Evolutionary conservation across 2,797 vertebrate species (phyloP).

Genomic region (Helostoma temminkii): DNA sequence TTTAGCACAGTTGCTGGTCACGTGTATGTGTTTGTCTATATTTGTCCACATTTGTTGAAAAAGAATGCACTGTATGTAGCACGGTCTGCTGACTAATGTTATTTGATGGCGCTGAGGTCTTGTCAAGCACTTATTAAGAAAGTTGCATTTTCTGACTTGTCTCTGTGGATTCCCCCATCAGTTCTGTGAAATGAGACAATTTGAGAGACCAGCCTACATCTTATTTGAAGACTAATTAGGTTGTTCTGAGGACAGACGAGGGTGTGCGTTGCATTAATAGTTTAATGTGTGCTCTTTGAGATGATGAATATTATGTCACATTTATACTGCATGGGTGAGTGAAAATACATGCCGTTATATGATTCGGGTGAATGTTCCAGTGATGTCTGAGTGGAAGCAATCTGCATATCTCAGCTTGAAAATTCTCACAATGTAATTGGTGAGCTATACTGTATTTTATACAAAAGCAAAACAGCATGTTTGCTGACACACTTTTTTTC

Average conservation of each 20-base stretch:
- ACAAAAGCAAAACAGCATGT: slow-evolving; percentile 36
- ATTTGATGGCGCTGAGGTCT: slow-evolving; percentile 40
- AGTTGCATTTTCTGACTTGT: slow-evolving; percentile 43
- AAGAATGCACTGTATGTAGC: neutral
- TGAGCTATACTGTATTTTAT: slow-evolving; percentile 26
- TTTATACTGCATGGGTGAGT: slow-evolving; percentile 62
- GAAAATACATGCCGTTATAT: slow-evolving; percentile 50
- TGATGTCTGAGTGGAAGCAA: slow-evolving; percentile 26
- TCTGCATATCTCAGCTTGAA: slow-evolving; percentile 55
- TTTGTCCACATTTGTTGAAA: neutral
- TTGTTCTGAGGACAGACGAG: slow-evolving; percentile 60
- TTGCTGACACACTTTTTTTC: slow-evolving; percentile 60
- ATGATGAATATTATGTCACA: slow-evolving; percentile 63
- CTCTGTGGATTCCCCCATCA: slow-evolving; percentile 47
- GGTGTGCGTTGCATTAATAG: slow-evolving; percentile 60
- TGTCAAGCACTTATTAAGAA: slow-evolving; percentile 53
- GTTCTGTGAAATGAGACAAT: slow-evolving; percentile 74
- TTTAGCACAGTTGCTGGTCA: neutral
- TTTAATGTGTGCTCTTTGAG: slow-evolving; percentile 69
- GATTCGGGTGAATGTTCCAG: slow-evolving; percentile 35
- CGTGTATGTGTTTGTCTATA: slow-evolving; percentile 17
- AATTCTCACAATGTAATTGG: slow-evolving; percentile 45
- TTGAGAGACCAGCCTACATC: slow-evolving; percentile 63
- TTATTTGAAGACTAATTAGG: slow-evolving; percentile 79
- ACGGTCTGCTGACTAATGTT: neutral